Percentiles rank a stretch among this genome's conserved stretches.
These are phyloP conservation scores for Cryptophagus acutangulus DNA, from an alignment of 2,888 invertebrate genomes.

Conservation along the genomic window DNA sequence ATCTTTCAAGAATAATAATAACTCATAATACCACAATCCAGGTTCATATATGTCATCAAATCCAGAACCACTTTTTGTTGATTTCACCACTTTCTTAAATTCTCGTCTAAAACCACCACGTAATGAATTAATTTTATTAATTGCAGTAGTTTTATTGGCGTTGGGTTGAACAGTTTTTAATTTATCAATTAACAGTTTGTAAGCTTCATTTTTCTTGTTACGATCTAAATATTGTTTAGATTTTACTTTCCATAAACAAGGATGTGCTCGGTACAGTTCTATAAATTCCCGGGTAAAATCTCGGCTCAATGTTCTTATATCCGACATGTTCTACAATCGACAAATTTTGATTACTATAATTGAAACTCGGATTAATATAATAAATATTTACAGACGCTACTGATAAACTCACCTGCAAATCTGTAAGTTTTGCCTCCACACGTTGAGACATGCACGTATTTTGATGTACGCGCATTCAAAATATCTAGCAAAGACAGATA, in stretches of 20 bases:
- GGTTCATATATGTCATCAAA: slow-evolving; percentile 24
- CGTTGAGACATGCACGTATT: too few relatives aligned
- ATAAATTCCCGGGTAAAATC: slow-evolving; percentile 20
- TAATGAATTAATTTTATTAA: slow-evolving; percentile 24
- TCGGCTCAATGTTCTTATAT: too few relatives aligned
- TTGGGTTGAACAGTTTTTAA: slow-evolving; percentile 20
- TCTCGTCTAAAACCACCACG: slow-evolving; percentile 23
- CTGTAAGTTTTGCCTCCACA: too few relatives aligned
- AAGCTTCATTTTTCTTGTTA: slow-evolving; percentile 16
- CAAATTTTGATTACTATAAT: too few relatives aligned
- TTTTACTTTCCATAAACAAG: slow-evolving; percentile 19
- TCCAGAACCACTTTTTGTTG: slow-evolving; percentile 14
- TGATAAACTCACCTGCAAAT: too few relatives aligned
- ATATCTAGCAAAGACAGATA: too few relatives aligned
- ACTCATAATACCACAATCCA: slow-evolving; percentile 26
- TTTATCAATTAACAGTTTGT: slow-evolving; percentile 19
- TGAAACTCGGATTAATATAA: too few relatives aligned
- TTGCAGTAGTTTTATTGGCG: slow-evolving; percentile 18
- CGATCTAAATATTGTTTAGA: slow-evolving; percentile 16
- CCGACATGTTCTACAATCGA: too few relatives aligned
- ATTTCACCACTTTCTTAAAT: slow-evolving; percentile 21
- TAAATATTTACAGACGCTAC: too few relatives aligned
- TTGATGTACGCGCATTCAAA: too few relatives aligned
- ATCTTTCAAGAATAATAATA: slow-evolving; percentile 17
- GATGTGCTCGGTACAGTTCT: slow-evolving; percentile 16